Base-by-base conservation (phyloP, 2,113 vertebrate genomes). In the Apodemus speciosus region DNA sequence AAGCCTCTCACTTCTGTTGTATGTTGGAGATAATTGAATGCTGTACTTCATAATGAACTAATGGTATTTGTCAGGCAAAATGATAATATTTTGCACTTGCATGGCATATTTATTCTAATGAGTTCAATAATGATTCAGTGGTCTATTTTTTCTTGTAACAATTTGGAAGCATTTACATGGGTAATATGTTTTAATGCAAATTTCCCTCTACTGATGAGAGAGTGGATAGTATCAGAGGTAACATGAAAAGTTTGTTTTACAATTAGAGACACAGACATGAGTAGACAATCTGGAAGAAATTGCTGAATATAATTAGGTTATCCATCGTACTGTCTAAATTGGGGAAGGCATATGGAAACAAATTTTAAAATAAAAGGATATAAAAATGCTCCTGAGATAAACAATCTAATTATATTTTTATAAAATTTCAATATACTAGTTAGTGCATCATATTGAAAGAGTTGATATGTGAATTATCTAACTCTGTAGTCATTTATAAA, bases 11-110 rank as follows among this genome's bases (percentile, higher is more conserved):
- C 92, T 94, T 89, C 75, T 96, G 58, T 79, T 94, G 9, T 53
- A 92, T 94, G 84, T 95, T 86, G 23, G 56, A 93, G 73, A 94
- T 95, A 96, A 96, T 92, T 88, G 93, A 93, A 94, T 91, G 40
- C 71, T 92, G 56, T 95, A 51, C 27, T 95, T 97, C 80, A 96
- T 91, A 93, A 95, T 92, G 86, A 92, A 89, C 88, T 69, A 92
- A 95, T 95, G 66, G 66, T 40, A 95, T 91, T 93, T 95, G 87
- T 93, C 84, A 95, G 68, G 76, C 58, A 91, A 92, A 95, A 94
- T 95, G 86, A 93, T 93, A 96, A 84, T 87, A 93, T 94, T 97
- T 96, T 91, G 16, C 23, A 94, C n/a, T 92, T 91, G 64, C 35
- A 86, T 72, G 69, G 43, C 4, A 87, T 76, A 84, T 94, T 95